Evolutionary conservation across 2,888 invertebrate species (phyloP), one percentile per base, ranked within the genome.

Genomic region (Acronicta psi): DNA sequence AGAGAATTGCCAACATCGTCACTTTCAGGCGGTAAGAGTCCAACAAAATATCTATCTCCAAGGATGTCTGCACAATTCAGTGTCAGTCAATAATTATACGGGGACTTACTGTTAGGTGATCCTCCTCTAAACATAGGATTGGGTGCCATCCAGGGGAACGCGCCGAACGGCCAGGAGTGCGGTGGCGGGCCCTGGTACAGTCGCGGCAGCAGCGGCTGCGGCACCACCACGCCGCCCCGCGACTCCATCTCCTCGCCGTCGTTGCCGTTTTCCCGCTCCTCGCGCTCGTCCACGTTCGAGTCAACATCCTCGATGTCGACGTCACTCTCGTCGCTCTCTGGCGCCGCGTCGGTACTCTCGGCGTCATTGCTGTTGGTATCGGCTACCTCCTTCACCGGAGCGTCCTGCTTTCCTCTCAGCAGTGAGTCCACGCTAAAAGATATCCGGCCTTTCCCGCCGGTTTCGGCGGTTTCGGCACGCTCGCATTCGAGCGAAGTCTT

Each of bases 351-450:
- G 4, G 87, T 87, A 62, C 92, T 90, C 57, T 93, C 93, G 0
- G 90, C 91, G 47, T 94, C 94, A 62, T 91, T 90, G 69, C 91
- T 92, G 47, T 85, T 86, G 0, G 84, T 86, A 45, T 92, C 92
- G 13, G 71, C 75, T 2, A 60, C 67, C 10, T 84, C 90, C 61
- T 90, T 88, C 0, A 75, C 74, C 0, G 88, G 86, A 2, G 87
- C 79, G 41, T 89, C 87, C 17, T 79, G 84, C 71, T 91, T 83
- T 73, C 92, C 85, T 23, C 92, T 90, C 34, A 96, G 84, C 18
- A 96, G 82, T 0, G 96, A 95, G 87, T 96, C 96, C 45, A 96
- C 96, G 89, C 96, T 96, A 87, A 96, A 96, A 63, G 96, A 96
- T 82, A 96, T 96, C 77, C 96, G 96, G 74, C 96, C 94, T 83